Evolutionary conservation across 2,113 vertebrate species (phyloP), one percentile per base, ranked within the genome.

Genomic region (Phaethon lepturus): DNA sequence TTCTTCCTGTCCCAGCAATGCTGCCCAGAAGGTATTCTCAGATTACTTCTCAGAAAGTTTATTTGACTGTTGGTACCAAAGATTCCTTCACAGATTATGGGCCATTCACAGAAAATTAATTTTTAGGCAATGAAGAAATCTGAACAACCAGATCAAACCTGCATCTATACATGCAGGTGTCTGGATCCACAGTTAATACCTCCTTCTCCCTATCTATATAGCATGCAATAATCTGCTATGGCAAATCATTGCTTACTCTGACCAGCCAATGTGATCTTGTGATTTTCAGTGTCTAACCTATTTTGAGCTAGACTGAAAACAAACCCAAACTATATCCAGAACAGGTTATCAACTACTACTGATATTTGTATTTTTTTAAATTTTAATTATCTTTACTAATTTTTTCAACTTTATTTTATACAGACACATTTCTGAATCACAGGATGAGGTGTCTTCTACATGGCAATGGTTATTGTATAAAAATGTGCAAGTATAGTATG

Each of bases 291-390:
- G 15, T 40, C 45, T 62, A 56, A 79, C 6, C 14, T 64, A 55
- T 76, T 52, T 40, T 49, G 7, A 75, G 2, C 2, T 53, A 72
- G 71, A 64, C 38, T 60, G 11, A 23, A 66, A 92, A 77, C 66
- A 26, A 2, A 0, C 1, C 7, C 4, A 13, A 63, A 69, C 60
- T 44, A 47, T 24, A 64, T 31, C 9, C 4, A 47, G 75, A 85
- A 20, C 4, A 47, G 6, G 1, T 38, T 71, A 25, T 18, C 25
- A 68, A 0, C 8, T 42, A 6, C 20, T 42, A 31, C 3, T 28
- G 5, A 19, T 24, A 40, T 29, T 11, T 75, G 8, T 6, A 3
- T 33, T 35, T 91, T 56, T 2, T 42, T 68, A 67, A n/a, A 15
- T 47, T 69, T 66, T 31, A 29, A 47, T 53, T 72, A 35, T 26